Conservation (phyloP, 2,797 vertebrate genomes). For the Centropyge bicolor region DNA sequence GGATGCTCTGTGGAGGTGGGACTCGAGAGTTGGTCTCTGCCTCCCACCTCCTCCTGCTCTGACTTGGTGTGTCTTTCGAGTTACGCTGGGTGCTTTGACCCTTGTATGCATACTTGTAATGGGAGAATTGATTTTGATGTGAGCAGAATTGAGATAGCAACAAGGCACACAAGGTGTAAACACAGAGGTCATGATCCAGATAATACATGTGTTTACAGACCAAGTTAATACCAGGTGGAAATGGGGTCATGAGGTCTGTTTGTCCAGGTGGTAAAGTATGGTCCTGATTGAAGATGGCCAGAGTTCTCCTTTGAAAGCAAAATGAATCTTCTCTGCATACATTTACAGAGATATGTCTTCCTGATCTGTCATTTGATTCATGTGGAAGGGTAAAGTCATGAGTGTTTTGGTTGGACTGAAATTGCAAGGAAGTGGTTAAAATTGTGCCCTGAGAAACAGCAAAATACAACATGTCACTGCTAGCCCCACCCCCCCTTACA, state of each 20-base stretch:
- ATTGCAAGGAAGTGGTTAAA: constrained; percentile 67
- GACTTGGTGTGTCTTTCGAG: no score
- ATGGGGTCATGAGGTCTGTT: not conserved
- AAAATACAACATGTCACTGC: constrained; percentile 5
- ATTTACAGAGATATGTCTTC: not conserved
- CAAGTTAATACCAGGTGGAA: not conserved
- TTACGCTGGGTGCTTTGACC: not conserved
- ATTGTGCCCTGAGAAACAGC: constrained; percentile 79
- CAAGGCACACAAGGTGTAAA: not conserved
- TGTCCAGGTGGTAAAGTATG: not conserved
- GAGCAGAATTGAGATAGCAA: not conserved
- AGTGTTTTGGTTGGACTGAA: not conserved
- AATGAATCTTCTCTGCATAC: not conserved
- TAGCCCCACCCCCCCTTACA: constrained; percentile 46
- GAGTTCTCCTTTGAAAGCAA: constrained; percentile 6
- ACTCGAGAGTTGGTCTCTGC: not conserved
- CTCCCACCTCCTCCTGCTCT: not conserved
- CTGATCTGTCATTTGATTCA: not conserved
- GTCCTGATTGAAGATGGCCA: not conserved
- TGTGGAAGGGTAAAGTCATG: not conserved
- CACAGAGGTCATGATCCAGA: not conserved
- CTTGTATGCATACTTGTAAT: not conserved
- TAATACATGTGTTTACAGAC: not conserved
- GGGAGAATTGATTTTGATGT: not conserved
- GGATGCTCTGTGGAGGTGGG: not conserved